These are phyloP conservation scores for human DNA, from an alignment of 2,113 vertebrate species.

Conservation along the genomic window GRCh38 chr7:106896001-106896500, in stretches of 20 bases:
- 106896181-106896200: neutral
- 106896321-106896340: neutral
- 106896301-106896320: conserved; percentile 22
- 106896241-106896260: neutral
- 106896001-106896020: neutral
- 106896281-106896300: conserved; percentile 31
- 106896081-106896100: neutral
- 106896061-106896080: neutral
- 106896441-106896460: conserved; percentile 22
- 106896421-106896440: neutral
- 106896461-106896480: conserved; percentile 56
- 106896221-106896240: neutral
- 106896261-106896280: conserved; percentile 9
- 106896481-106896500: conserved; percentile 30
- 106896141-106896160: neutral
- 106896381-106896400: conserved; percentile 66
- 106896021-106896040: neutral
- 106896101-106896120: neutral
- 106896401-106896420: conserved; percentile 37
- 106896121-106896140: neutral
- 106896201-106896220: neutral
- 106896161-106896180: neutral
- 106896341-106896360: neutral
- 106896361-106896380: neutral
- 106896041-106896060: conserved; percentile 12